Percentiles rank a stretch among this genome's conserved stretches.
Evolutionary conservation across 1,140 invertebrate genomes (phyloP).

Genomic region (Copidosoma floridanum): DNA sequence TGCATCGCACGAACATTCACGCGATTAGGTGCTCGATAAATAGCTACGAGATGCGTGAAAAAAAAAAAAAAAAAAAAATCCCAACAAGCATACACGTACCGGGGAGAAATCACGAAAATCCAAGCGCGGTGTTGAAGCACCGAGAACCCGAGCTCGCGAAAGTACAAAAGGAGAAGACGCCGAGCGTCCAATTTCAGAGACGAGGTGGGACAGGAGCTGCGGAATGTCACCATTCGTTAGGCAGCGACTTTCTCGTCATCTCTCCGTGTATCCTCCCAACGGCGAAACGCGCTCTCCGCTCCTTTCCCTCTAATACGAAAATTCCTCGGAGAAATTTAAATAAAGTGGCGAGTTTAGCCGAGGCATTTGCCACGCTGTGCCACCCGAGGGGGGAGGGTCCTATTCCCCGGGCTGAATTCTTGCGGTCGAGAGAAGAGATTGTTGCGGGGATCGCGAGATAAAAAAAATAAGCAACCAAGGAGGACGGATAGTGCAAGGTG

Average conservation of each 20-base stretch:
- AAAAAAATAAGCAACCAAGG: not conserved
- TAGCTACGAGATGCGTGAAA: too few relatives aligned
- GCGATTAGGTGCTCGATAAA: too few relatives aligned
- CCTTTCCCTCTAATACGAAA: conserved; percentile 36
- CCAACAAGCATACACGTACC: too few relatives aligned
- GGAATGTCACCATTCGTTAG: conserved; percentile 13
- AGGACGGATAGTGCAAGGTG: not conserved
- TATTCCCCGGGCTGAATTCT: conserved; percentile 25
- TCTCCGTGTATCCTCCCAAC: not conserved
- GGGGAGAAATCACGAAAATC: too few relatives aligned
- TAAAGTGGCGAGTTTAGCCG: conserved; percentile 35
- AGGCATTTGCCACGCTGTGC: conserved; percentile 18
- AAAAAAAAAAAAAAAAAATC: too few relatives aligned
- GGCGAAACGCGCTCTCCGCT: not conserved
- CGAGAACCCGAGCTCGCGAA: too few relatives aligned
- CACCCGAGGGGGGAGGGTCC: too few relatives aligned
- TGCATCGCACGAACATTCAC: too few relatives aligned
- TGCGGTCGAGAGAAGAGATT: conserved; percentile 15
- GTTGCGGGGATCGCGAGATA: not conserved
- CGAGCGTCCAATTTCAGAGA: too few relatives aligned
- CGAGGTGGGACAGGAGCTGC: too few relatives aligned
- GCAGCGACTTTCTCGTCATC: conserved; percentile 4
- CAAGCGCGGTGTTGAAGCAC: too few relatives aligned
- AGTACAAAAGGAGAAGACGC: too few relatives aligned
- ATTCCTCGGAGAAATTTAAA: conserved; percentile 42